A percentile compares a stretch with the other conserved stretches of the same genome.
These are phyloP conservation scores for Euthynnus affinis DNA, from an alignment of 2,797 vertebrate genomes.

Conservation along the genomic window DNA sequence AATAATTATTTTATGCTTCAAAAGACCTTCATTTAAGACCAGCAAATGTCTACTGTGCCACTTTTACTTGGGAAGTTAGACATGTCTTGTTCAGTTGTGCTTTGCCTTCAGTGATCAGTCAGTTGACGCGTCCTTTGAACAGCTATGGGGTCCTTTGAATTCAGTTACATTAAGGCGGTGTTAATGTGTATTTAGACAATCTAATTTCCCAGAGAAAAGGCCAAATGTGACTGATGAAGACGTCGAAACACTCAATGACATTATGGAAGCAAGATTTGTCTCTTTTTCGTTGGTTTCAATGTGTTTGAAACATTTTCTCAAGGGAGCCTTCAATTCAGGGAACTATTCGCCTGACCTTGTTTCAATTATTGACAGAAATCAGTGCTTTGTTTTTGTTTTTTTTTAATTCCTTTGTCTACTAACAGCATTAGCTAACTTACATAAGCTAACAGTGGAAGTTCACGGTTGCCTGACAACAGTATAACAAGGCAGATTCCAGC, in stretches of 20 bases:
- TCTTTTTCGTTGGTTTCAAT: neutral
- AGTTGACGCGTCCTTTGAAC: neutral
- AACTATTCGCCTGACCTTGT: neutral
- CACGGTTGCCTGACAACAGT: conserved; percentile 29
- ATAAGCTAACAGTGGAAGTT: neutral
- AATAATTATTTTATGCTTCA: neutral
- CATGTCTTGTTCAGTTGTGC: neutral
- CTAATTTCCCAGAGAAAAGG: neutral
- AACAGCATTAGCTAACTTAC: neutral
- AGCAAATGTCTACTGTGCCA: neutral
- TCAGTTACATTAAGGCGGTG: neutral
- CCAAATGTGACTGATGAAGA: neutral
- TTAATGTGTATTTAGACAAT: neutral
- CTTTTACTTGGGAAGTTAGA: neutral
- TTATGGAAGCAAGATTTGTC: neutral
- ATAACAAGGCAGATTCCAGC: neutral
- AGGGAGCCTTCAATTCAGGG: too few relatives aligned
- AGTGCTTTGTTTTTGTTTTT: neutral
- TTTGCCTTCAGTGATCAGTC: neutral
- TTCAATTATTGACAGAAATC: too few relatives aligned
- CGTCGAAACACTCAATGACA: neutral
- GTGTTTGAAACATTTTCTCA: neutral
- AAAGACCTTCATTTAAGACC: neutral
- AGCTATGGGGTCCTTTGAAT: neutral
- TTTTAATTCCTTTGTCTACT: neutral